Evolutionary conservation across 2,888 invertebrate species (phyloP), one percentile per base, ranked within the genome.

Genomic region (Caenorhabditis drosophilae): DNA sequence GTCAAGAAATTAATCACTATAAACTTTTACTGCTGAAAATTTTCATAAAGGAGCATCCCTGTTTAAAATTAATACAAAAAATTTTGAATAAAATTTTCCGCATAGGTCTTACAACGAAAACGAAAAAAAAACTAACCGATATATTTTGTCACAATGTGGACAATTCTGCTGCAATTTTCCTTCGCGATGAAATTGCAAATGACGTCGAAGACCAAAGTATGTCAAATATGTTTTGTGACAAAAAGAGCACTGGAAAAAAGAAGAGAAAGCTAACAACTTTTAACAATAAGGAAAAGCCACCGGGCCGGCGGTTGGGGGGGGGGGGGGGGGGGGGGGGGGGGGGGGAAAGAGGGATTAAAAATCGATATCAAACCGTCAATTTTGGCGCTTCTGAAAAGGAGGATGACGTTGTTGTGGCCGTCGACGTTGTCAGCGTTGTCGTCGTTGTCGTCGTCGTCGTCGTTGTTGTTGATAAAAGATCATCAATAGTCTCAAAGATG

Each of bases 191-290:
- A 62, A 66, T 27, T 70, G 67, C 11, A 70, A 22, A 54, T 73
- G 73, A 27, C 70, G 42, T 22, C 70, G 49, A 4, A 73, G 53
- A 12, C 73, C 73, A 38, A 71, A 69, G 18, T 57, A 70, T 0
- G 73, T 71, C 22, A 71, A 34, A 44, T 70, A 73, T 0, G 56
- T 46, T 41, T 73, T 73, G 18, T 67, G 52, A 41, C 73, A 73
- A 6, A 60, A 49, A 11, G 60, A 61, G 48, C 73, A 73, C 70
- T 70, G 56, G 27, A 70, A 70, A 38, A n/a, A n/a, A n/a, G n/a
- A n/a, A n/a, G n/a, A n/a, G n/a, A n/a, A n/a, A n/a, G n/a, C n/a
- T n/a, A n/a, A n/a, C n/a, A n/a, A n/a, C n/a, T n/a, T n/a, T n/a
- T n/a, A n/a, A n/a, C n/a, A n/a, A n/a, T n/a, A n/a, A n/a, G n/a